Base-by-base conservation (phyloP, 2,113 vertebrate species). In the Grantiella picta region DNA sequence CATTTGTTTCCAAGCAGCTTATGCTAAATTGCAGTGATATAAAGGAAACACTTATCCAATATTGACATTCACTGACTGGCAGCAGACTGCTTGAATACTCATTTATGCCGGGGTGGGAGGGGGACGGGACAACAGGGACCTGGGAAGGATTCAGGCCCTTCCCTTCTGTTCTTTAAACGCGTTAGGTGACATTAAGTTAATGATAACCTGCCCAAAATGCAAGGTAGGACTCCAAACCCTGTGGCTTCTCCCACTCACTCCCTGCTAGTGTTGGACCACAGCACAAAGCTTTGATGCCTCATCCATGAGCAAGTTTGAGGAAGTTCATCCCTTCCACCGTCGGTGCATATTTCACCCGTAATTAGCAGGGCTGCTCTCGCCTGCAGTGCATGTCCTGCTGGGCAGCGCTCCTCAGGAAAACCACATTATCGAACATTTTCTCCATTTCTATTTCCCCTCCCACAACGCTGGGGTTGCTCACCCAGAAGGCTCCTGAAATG, bases 1-100 rank as follows among this genome's bases (percentile, higher is more conserved):
- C 97, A 97, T 96, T 97, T 97, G 97, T 98, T 98, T 98, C 97
- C 97, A 97, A 98, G 96, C 97, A 97, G 97, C 96, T 96, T 97
- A 97, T 97, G 97, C 96, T 97, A 97, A 98, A 98, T 95, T 97
- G 96, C 96, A 94, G 64, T 52, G 96, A 97, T 97, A 98, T 96
- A 97, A 98, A 98, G 96, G 97, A 97, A 98, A 98, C 97, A 97
- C 96, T 98, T 97, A 97, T 70, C 94, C 94, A 97, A 97, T 98
- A 97, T 98, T 98, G 98, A 97, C 97, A 97, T 97, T 98, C 97
- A 96, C 97, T 96, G 96, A 97, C 97, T 98, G 81, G 96, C 96
- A 97, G 94, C 92, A 69, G 96, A 95, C 86, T 91, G 90, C 85
- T 73, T 92, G 96, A 96, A 95, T 95, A 95, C 88, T 96, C 96